These are phyloP conservation scores for Ia io DNA, from an alignment of 2,113 vertebrate genomes.

Conservation along the genomic window DNA sequence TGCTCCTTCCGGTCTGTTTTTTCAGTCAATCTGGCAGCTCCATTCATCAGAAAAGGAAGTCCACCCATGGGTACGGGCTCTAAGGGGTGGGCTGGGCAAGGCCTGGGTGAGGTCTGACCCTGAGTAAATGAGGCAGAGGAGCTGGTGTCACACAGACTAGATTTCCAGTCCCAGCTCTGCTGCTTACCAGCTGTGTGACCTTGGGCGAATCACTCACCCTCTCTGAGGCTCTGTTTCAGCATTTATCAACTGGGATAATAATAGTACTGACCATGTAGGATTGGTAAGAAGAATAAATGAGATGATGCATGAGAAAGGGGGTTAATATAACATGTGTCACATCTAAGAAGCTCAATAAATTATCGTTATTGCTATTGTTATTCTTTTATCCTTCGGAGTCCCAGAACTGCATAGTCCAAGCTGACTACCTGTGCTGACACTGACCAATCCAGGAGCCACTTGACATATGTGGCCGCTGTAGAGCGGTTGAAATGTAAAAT, in stretches of 20 bases:
- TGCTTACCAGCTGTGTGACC: neutral
- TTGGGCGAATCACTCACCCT: neutral
- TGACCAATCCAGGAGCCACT: neutral
- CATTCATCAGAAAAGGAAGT: neutral
- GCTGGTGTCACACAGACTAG: neutral
- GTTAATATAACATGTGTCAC: neutral
- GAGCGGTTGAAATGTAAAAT: neutral
- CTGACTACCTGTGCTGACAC: neutral
- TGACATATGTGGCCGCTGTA: accelerated
- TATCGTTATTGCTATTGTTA: neutral
- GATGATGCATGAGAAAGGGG: neutral
- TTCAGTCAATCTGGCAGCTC: neutral
- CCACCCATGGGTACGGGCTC: neutral
- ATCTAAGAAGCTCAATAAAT: neutral
- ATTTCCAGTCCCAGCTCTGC: neutral
- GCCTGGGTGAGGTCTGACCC: neutral
- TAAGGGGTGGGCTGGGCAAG: neutral
- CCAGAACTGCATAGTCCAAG: neutral
- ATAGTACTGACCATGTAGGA: neutral
- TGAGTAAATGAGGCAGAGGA: neutral
- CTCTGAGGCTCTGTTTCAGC: neutral
- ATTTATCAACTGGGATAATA: neutral
- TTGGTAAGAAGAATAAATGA: neutral
- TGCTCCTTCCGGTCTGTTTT: neutral
- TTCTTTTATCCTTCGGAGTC: neutral